Evolutionary conservation across 2,113 vertebrate species (phyloP).

Genomic region (Tragelaphus buxtoni): DNA sequence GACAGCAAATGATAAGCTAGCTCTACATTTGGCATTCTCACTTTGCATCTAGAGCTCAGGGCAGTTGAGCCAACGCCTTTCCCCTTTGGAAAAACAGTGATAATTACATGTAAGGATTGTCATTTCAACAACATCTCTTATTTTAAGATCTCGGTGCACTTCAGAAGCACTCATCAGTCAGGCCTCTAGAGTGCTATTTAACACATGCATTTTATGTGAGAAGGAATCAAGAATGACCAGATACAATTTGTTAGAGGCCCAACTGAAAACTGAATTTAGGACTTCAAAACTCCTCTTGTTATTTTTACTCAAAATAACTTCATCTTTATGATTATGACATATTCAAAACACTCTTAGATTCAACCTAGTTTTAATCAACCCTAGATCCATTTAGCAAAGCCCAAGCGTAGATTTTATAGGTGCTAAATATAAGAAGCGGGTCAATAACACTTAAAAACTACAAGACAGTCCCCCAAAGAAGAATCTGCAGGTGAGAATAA

Average conservation of each 20-base stretch:
- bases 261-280: not conserved
- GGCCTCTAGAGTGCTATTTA: not conserved
- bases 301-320: not conserved
- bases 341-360: not conserved
- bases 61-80: not conserved
- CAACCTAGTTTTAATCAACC: not conserved
- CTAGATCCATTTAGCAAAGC: not conserved
- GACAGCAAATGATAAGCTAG: constrained; percentile 24
- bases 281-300: not conserved
- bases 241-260: not conserved
- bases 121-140: not conserved
- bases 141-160: not conserved
- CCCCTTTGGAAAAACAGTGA: not conserved
- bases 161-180: not conserved
- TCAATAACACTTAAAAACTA: not conserved
- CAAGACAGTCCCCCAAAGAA: not conserved
- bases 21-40: constrained; percentile 29
- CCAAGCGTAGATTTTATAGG: not conserved
- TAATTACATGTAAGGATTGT: not conserved
- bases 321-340: not conserved
- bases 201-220: not conserved
- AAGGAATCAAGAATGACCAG: not conserved
- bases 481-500: not conserved
- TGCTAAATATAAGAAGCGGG: not conserved
- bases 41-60: not conserved